Percentiles rank a stretch among this genome's conserved stretches.
phyloP scores from a whole-genome alignment of 1,140 invertebrate genomes.

The Globodera rostochiensis region DNA sequence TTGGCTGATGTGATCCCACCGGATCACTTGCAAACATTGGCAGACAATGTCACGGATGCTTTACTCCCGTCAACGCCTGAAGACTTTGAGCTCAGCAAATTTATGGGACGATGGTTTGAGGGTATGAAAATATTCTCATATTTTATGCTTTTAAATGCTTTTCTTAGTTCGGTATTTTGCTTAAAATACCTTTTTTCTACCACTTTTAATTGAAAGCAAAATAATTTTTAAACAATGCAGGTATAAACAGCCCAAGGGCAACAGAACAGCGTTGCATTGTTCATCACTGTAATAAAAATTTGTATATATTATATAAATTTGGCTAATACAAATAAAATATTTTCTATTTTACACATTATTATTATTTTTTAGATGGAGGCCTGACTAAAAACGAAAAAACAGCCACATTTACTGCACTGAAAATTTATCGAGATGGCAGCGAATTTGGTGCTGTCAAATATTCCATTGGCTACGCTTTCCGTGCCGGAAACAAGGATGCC shows the following conservation, averaged over 20 bases:
- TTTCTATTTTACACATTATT: background rate
- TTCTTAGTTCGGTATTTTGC: no score
- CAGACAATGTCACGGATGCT: slow-evolving; percentile 39
- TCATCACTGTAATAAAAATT: slow-evolving; percentile 59
- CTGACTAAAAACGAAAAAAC: slow-evolving; percentile 65
- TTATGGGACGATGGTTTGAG: slow-evolving; percentile 64
- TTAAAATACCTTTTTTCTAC: no score
- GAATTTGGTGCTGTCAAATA: slow-evolving; percentile 64
- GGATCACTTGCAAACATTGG: slow-evolving; percentile 65
- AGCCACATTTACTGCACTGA: slow-evolving; percentile 64
- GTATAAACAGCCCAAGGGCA: slow-evolving; percentile 64
- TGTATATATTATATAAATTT: background rate
- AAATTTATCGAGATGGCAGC: slow-evolving; percentile 64
- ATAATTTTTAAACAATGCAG: slow-evolving; percentile 23
- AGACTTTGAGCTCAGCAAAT: slow-evolving; percentile 63
- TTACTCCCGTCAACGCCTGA: slow-evolving; percentile 62
- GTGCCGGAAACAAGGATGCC: slow-evolving; percentile 66
- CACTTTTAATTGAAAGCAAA: background rate
- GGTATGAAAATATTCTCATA: slow-evolving; percentile 1
- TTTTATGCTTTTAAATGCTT: no score
- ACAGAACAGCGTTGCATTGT: slow-evolving; percentile 65
- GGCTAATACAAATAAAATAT: background rate
- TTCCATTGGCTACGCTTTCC: slow-evolving; percentile 65
- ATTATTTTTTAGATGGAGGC: slow-evolving; percentile 26
- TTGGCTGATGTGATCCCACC: slow-evolving; percentile 63